Evolutionary conservation across 2,113 vertebrate species (phyloP), one percentile per base, ranked within the genome.

Genomic region (Ceratotherium simum): DNA sequence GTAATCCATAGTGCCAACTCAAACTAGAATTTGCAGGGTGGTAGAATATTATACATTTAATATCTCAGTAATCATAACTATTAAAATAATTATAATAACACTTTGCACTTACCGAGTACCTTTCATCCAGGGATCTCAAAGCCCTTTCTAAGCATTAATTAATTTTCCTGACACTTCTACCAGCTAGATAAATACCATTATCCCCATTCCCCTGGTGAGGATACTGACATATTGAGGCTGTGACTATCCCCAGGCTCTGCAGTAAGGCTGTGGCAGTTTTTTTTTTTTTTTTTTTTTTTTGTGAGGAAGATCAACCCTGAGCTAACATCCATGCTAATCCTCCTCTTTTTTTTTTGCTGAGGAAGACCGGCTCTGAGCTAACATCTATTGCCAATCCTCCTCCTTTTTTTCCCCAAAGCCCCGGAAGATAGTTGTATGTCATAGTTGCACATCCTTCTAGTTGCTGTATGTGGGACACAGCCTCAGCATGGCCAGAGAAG

Each of bases 121-220:
- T 97, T 98, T 98, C 94, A 98, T 98, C 96, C 90, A 95, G 72
- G 94, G 58, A 96, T 96, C 95, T 96, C 85, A 98, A 96, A 97
- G 92, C 51, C 78, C 51, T 97, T 94, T 96, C 81, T 95, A 95
- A 96, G 88, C 64, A 76, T 91, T 96, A 98, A 98, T 98, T 98
- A 98, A 90, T 98, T 97, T 79, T 73, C 86, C 84, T 89, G 85
- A 94, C 87, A 95, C 73, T 92, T 93, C 33, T 95, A 82, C 72
- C 70, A 94, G 84, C 65, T 90, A 97, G 90, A 92, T 96, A 93
- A 94, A 75, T 97, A 75, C 69, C 54, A 48, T 94, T 85, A 80
- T 90, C 36, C 42, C 65, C 93, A 78, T 91, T 64, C 39, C 33
- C 27, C 29, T 70, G 62, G 29, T 86, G 79, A 97, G 85, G 92